Evolutionary conservation across 2,113 vertebrate genomes (phyloP), one percentile per base, ranked within the genome.

Genomic region (Oophaga pumilio): DNA sequence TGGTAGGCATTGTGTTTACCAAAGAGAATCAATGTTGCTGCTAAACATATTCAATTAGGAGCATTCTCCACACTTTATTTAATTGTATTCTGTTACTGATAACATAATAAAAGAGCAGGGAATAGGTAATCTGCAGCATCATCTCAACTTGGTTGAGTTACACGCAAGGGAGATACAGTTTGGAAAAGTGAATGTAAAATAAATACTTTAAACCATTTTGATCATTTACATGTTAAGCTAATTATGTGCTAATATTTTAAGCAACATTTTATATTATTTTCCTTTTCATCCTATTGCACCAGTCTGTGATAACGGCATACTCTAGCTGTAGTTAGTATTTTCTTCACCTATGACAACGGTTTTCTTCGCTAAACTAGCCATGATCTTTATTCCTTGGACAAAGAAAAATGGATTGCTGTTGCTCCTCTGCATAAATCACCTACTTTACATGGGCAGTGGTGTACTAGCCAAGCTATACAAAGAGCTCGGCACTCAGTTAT

Each of bases 1-100:
- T 91, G 89, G 92, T 89, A 93, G 93, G 91, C 91, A 77, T 18
- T 20, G 87, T 94, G 90, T 94, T 95, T 95, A 94, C 92, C 90
- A 92, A 91, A 0, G 68, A 92, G 88, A 93, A 92, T 89, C 59
- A 90, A 90, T 90, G 90, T 91, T 91, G 79, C 91, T 93, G 94
- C 93, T 90, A 93, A 94, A 93, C 83, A 91, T 85, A 91, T 89
- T 91, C 92, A 90, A 91, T 92, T 90, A 87, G 68, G 85, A 93
- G 87, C 74, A 49, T 89, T 90, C 91, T 89, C 90, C 17, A 24
- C 60, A 84, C 85, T 92, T 74, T 87, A 28, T 18, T 57, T 76
- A 78, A 80, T 62, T 26, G 81, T 84, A 76, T 43, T 82, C 76
- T 77, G 5, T 89, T 18, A 82, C 84, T 90, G 53, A 9, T 52